Evolutionary conservation across 1,140 invertebrate species (phyloP).

Genomic region (Psilanteris sp.): DNA sequence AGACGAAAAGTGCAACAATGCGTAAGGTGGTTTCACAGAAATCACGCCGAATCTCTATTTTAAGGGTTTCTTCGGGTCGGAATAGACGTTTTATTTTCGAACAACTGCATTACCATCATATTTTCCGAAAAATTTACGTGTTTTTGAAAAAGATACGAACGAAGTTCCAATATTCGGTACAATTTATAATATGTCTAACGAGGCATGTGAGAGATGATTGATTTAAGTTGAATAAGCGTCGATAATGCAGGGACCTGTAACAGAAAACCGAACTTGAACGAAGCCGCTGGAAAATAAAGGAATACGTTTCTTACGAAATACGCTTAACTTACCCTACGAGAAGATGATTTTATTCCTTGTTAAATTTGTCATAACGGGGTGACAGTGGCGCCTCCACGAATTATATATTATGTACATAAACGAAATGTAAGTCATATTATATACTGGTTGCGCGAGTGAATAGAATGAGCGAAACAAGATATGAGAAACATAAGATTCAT

Average conservation of each 20-base stretch:
- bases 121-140: too few species aligned
- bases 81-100: too few species aligned
- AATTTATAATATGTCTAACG: too few species aligned
- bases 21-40: too few species aligned
- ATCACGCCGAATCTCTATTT: too few species aligned
- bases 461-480: slow-evolving; percentile 1
- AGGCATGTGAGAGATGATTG: too few species aligned
- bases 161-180: too few species aligned
- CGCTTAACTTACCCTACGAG: slow-evolving; percentile 56
- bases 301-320: slow-evolving; percentile 51
- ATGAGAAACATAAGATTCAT: neutral
- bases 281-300: slow-evolving; percentile 5
- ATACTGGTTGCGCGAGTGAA: slow-evolving; percentile 44
- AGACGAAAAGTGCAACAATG: too few species aligned
- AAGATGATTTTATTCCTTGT: slow-evolving; percentile 62
- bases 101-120: too few species aligned
- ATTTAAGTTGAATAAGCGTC: too few species aligned
- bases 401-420: slow-evolving; percentile 58
- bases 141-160: too few species aligned
- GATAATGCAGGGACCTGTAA: slow-evolving; percentile 32
- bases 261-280: neutral
- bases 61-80: too few species aligned
- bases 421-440: slow-evolving; percentile 53
- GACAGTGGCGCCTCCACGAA: slow-evolving; percentile 7
- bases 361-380: slow-evolving; percentile 43